Conservation (phyloP, 92 coral and sea anemone genomes). For the Desmophyllum pertusum region DNA sequence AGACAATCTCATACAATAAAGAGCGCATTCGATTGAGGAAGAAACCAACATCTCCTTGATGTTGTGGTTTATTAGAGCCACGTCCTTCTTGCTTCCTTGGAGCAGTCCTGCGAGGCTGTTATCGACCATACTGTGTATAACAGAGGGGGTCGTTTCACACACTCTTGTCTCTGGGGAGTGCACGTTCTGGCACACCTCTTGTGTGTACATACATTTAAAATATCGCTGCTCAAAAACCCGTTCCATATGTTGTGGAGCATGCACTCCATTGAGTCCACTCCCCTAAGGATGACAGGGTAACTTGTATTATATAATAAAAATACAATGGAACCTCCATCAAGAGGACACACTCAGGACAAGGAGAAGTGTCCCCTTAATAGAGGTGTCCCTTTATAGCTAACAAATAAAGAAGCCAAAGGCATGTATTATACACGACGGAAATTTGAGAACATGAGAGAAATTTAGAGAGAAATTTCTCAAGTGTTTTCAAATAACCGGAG, state of each 20-base stretch:
- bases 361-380: too few relatives aligned
- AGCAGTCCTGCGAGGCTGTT: not conserved
- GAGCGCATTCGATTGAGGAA: slow-evolving; percentile 28
- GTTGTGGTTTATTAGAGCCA: not conserved
- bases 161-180: not conserved
- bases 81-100: not conserved
- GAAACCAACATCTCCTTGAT: slow-evolving; percentile 22
- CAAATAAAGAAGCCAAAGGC: too few relatives aligned
- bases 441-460: too few relatives aligned
- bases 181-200: not conserved
- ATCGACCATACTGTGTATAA: not conserved
- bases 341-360: too few relatives aligned
- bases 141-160: not conserved
- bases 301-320: not conserved
- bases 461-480: too few relatives aligned
- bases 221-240: not conserved
- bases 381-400: too few relatives aligned
- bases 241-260: not conserved
- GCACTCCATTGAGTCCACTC: slow-evolving; percentile 20
- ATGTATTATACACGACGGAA: too few relatives aligned
- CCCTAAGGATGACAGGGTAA: not conserved
- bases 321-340: too few relatives aligned
- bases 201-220: not conserved
- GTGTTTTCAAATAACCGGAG: too few relatives aligned
- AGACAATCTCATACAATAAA: not conserved